Evolutionary conservation across 2,888 invertebrate genomes (phyloP).

Genomic region (Chrysomela aeneicollis): DNA sequence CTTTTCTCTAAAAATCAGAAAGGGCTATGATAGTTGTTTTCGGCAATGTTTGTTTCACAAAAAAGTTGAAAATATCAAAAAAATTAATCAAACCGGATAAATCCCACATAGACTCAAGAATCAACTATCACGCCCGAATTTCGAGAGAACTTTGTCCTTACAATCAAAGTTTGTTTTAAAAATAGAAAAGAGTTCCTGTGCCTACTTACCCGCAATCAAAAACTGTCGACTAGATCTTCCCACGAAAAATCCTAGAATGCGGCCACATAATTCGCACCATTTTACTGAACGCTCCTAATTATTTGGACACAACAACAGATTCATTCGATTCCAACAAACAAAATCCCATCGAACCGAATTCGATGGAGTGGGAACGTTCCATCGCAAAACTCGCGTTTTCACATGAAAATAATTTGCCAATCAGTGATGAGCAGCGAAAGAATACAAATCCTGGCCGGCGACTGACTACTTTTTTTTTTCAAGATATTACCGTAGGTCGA

Average conservation of each 20-base stretch:
- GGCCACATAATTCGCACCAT: slow-evolving; percentile 38
- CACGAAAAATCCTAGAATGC: slow-evolving; percentile 36
- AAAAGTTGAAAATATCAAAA: too few species aligned
- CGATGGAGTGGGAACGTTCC: slow-evolving; percentile 16
- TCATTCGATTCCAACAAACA: slow-evolving; percentile 8
- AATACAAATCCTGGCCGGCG: slow-evolving; percentile 22
- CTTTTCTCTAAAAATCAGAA: too few species aligned
- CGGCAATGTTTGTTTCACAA: too few species aligned
- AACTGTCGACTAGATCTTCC: slow-evolving; percentile 18
- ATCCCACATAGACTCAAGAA: too few species aligned
- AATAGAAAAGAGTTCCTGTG: not conserved
- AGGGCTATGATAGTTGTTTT: too few species aligned
- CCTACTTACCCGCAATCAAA: slow-evolving; percentile 15
- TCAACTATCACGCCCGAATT: too few species aligned
- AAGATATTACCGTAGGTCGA: slow-evolving; percentile 31
- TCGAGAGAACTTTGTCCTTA: not conserved
- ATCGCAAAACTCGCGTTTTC: slow-evolving; percentile 10
- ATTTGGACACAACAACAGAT: slow-evolving; percentile 18
- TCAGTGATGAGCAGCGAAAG: not conserved
- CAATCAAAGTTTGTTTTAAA: not conserved
- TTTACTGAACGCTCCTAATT: slow-evolving; percentile 22
- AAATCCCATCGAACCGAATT: slow-evolving; percentile 7
- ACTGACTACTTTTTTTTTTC: slow-evolving; percentile 15
- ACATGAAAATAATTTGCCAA: not conserved
- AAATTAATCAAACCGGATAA: too few species aligned